These are phyloP conservation scores for Brenthis hecate DNA, from an alignment of 2,888 invertebrate genomes.

Conservation along the genomic window DNA sequence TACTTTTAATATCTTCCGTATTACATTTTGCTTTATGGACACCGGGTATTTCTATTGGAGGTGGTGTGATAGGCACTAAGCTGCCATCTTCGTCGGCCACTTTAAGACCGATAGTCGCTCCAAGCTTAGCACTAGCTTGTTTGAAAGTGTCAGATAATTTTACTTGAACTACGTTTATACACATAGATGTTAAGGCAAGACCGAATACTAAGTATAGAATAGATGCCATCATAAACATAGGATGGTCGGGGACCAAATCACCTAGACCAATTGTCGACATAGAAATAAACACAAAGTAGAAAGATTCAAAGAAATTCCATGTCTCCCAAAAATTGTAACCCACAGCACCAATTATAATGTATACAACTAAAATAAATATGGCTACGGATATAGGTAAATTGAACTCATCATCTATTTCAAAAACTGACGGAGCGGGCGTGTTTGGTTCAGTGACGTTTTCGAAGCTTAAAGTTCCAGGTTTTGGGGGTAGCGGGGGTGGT, in stretches of 20 bases:
- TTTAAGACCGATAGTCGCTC: conserved; percentile 91
- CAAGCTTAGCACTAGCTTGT: conserved; percentile 91
- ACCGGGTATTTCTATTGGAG: conserved; percentile 67
- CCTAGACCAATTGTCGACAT: conserved; percentile 99
- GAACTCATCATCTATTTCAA: conserved; percentile 95
- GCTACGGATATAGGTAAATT: conserved; percentile 96
- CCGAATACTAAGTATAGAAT: conserved; percentile 97
- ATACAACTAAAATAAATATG: conserved; percentile 89
- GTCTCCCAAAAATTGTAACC: conserved; percentile 89
- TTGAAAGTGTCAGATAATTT: conserved; percentile 90
- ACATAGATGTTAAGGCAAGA: conserved; percentile 97
- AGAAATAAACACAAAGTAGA: conserved; percentile 98
- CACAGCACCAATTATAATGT: conserved; percentile 93
- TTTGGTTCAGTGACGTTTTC: conserved; percentile 83
- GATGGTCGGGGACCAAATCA: conserved; percentile 94
- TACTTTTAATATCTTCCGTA: conserved; percentile 50
- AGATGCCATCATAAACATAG: conserved; percentile 94
- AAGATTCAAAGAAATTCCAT: conserved; percentile 96
- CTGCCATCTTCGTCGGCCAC: conserved; percentile 87
- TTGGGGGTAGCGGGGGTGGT: conserved; percentile 72
- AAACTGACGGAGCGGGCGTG: conserved; percentile 90
- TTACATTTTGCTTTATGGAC: conserved; percentile 65
- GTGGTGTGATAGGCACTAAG: conserved; percentile 70
- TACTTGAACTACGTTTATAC: conserved; percentile 97
- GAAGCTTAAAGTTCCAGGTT: conserved; percentile 60